Evolutionary conservation across 2,113 vertebrate species (phyloP).

Genomic region (Rhabdomys dilectus): DNA sequence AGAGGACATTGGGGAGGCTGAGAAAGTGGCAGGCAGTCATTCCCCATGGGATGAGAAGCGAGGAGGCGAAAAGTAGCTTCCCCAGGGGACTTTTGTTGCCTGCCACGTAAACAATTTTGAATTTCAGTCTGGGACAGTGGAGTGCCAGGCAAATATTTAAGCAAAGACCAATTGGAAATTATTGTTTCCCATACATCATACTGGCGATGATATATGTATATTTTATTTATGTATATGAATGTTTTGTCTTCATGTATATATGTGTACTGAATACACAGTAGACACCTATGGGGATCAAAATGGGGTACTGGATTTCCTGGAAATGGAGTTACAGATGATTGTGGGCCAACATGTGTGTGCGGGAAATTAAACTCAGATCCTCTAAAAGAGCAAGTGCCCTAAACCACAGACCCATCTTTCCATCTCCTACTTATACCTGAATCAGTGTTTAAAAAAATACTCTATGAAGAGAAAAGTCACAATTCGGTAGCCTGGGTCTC

Average conservation of each 20-base stretch:
- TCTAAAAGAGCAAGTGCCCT: not conserved
- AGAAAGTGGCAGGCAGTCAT: not conserved
- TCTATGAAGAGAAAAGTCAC: not conserved
- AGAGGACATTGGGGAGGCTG: not conserved
- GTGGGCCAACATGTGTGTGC: not conserved
- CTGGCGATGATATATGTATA: not conserved
- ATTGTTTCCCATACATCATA: not conserved
- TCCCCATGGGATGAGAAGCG: not conserved
- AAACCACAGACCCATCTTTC: not conserved
- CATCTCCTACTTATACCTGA: not conserved
- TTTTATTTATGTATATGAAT: not conserved
- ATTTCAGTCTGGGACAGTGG: not conserved
- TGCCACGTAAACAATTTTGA: not conserved
- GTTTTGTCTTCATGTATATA: not conserved
- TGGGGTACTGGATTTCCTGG: not conserved
- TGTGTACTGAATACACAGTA: not conserved
- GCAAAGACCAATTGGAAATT: not conserved
- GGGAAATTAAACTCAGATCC: not conserved
- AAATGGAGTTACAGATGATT: not conserved
- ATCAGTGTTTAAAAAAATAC: not conserved
- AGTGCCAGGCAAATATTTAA: not conserved
- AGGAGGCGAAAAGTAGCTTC: not conserved
- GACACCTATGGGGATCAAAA: not conserved
- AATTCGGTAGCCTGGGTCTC: not conserved
- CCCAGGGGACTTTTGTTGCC: not conserved